These are phyloP conservation scores for Hyla sarda DNA, from an alignment of 2,113 vertebrate genomes.

Conservation along the genomic window DNA sequence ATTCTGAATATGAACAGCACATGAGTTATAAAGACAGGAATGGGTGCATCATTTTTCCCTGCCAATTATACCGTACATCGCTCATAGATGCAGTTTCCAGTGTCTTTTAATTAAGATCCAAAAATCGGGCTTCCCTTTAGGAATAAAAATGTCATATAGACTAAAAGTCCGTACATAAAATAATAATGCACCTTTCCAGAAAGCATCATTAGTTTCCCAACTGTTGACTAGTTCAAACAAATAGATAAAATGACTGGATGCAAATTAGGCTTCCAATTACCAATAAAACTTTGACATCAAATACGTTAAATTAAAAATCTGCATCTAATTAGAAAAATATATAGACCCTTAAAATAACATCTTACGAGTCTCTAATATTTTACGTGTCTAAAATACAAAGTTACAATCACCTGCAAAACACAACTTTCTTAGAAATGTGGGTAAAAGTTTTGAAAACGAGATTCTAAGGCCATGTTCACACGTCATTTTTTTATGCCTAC, in stretches of 20 bases:
- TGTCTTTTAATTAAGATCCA: background rate
- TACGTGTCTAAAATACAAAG: background rate
- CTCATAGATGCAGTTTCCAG: background rate
- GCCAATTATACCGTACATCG: background rate
- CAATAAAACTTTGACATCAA: background rate
- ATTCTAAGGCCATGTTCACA: background rate
- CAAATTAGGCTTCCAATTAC: conserved; percentile 12
- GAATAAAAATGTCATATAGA: background rate
- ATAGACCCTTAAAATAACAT: background rate
- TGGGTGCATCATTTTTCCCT: background rate
- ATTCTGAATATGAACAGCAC: too few species aligned
- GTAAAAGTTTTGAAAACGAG: background rate
- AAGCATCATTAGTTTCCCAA: conserved; percentile 7
- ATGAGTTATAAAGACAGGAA: too few species aligned
- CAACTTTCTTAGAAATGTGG: background rate
- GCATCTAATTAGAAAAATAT: background rate
- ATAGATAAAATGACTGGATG: background rate
- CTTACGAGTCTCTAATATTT: background rate
- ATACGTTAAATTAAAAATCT: background rate
- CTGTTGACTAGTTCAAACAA: background rate
- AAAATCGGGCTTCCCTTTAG: background rate
- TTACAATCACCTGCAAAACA: background rate
- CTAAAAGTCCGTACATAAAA: background rate
- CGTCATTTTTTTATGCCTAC: too few species aligned
- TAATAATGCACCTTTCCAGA: background rate